These are phyloP conservation scores for Napeogenes sylphis DNA, from an alignment of 2,888 invertebrate genomes.

Conservation along the genomic window DNA sequence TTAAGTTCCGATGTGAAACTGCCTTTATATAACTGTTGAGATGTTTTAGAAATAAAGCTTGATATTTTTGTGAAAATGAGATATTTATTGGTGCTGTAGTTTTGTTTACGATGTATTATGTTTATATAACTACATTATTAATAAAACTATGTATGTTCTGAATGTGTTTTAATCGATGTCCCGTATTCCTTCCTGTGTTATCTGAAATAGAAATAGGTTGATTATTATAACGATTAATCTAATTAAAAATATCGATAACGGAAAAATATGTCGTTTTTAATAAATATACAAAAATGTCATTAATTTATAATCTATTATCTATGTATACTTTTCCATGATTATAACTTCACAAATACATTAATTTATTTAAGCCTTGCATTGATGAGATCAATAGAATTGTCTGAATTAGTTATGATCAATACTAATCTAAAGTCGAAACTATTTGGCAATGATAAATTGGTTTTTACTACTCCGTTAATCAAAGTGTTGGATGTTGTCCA, in stretches of 20 bases:
- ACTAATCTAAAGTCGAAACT: slow-evolving; percentile 1
- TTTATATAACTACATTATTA: slow-evolving; percentile 53
- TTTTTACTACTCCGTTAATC: not conserved
- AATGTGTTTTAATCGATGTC: slow-evolving; percentile 55
- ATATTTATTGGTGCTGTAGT: slow-evolving; percentile 78
- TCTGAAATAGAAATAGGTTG: slow-evolving; percentile 54
- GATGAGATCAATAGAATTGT: too few species aligned
- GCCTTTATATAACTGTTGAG: slow-evolving; percentile 71
- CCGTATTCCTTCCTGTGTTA: slow-evolving; percentile 71
- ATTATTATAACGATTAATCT: not conserved
- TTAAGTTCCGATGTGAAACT: slow-evolving; percentile 57
- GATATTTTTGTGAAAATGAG: slow-evolving; percentile 74
- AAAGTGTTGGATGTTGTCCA: too few species aligned
- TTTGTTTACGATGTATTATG: slow-evolving; percentile 67
- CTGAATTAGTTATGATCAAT: too few species aligned
- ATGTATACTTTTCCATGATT: not conserved
- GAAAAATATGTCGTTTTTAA: not conserved
- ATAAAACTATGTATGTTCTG: slow-evolving; percentile 69
- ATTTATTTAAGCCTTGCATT: too few species aligned
- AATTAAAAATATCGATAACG: not conserved
- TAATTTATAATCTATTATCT: slow-evolving; percentile 9
- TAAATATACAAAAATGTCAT: not conserved
- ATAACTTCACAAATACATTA: too few species aligned
- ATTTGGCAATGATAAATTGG: slow-evolving; percentile 5
- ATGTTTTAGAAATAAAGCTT: slow-evolving; percentile 63